phyloP scores from a whole-genome alignment of 2,797 vertebrate species.

The Urocyon cinereoargenteus region DNA sequence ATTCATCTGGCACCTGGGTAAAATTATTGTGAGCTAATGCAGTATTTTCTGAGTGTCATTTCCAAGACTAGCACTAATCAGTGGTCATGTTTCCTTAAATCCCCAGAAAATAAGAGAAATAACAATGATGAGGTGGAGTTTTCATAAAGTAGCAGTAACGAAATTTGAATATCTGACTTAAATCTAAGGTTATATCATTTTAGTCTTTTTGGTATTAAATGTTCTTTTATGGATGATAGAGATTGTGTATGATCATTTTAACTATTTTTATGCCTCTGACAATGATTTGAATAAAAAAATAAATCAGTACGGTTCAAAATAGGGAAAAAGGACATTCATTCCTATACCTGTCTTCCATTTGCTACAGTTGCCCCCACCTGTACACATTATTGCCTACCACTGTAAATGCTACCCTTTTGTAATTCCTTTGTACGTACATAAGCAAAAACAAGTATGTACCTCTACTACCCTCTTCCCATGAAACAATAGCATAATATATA shows the following conservation, averaged over 20 bases:
- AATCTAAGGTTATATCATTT: neutral
- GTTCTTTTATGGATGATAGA: neutral
- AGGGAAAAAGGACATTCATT: neutral
- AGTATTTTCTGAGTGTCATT: neutral
- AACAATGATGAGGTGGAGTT: neutral
- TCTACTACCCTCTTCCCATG: neutral
- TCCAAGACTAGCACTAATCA: neutral
- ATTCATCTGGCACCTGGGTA: neutral
- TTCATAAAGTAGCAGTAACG: neutral
- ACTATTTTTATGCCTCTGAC: neutral
- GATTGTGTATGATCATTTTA: neutral
- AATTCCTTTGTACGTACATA: neutral
- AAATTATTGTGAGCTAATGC: neutral
- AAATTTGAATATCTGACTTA: neutral
- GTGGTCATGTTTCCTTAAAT: neutral
- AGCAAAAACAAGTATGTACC: neutral
- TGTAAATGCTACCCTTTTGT: neutral
- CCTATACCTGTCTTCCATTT: neutral
- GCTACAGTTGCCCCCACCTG: neutral
- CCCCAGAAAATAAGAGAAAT: neutral
- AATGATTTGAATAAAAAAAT: conserved; percentile 12
- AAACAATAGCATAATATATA: neutral
- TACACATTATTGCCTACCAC: too few species aligned
- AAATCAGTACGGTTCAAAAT: neutral
- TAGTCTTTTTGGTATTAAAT: conserved; percentile 19